Percentiles rank a stretch among this genome's conserved stretches.
Evolutionary conservation across 1,140 invertebrate genomes (phyloP).

Genomic region (Cotesia typhae): DNA sequence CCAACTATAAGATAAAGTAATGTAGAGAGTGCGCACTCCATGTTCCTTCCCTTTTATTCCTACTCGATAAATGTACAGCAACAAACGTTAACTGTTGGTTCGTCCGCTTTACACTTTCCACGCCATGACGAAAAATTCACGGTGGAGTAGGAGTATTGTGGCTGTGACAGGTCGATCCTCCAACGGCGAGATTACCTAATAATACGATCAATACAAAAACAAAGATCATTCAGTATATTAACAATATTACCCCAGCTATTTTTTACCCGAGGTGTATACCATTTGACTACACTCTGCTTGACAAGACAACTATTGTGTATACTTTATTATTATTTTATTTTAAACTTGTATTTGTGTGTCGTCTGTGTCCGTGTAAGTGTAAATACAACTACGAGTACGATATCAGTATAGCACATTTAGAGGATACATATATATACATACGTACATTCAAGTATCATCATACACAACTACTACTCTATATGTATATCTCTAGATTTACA

Average conservation of each 20-base stretch:
- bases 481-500: too few species aligned
- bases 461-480: too few species aligned
- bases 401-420: too few species aligned
- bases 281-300: neutral
- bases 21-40: slow-evolving; percentile 46
- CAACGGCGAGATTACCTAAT: slow-evolving; percentile 57
- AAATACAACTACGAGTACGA: too few species aligned
- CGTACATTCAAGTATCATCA: too few species aligned
- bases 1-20: neutral
- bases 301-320: neutral
- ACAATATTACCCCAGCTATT: neutral
- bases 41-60: slow-evolving; percentile 31
- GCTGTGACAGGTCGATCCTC: slow-evolving; percentile 55
- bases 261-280: neutral
- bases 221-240: slow-evolving; percentile 1
- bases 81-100: slow-evolving; percentile 45
- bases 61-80: neutral
- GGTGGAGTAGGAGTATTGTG: slow-evolving; percentile 54
- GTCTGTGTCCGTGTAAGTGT: neutral
- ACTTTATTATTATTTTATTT: slow-evolving; percentile 10
- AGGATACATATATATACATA: too few species aligned
- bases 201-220: slow-evolving; percentile 46
- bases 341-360: neutral
- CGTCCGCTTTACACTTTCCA: slow-evolving; percentile 39
- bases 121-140: slow-evolving; percentile 59